A percentile compares a stretch with the other conserved stretches of the same genome.
Evolutionary conservation across 2,797 vertebrate genomes (phyloP).

Genomic region (Gastrophryne carolinensis): DNA sequence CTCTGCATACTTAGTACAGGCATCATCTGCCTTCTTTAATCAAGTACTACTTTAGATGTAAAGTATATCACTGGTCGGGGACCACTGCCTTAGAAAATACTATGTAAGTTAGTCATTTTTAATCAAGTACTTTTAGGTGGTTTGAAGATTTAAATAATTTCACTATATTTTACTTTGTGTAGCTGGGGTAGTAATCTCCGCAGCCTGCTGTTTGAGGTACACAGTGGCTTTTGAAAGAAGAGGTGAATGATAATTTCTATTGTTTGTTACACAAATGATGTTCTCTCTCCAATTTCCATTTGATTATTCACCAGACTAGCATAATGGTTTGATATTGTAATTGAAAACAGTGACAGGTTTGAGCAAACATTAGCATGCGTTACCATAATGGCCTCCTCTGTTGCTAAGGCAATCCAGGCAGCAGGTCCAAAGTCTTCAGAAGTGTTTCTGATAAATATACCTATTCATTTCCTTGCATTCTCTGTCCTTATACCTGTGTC

Average conservation of each 20-base stretch:
- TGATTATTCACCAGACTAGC: constrained; percentile 1
- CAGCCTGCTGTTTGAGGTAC: not conserved
- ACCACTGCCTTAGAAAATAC: too few relatives aligned
- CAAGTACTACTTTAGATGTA: too few relatives aligned
- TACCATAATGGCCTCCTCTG: constrained; percentile 31
- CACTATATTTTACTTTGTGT: too few relatives aligned
- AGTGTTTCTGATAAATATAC: constrained; percentile 36
- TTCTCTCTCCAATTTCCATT: constrained; percentile 24
- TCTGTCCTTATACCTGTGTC: constrained; percentile 15
- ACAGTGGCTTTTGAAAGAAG: too few relatives aligned
- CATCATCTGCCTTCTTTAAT: too few relatives aligned
- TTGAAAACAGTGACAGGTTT: constrained; percentile 13
- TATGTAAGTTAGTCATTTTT: too few relatives aligned
- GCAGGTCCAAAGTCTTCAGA: constrained; percentile 37
- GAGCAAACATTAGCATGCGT: constrained; percentile 38
- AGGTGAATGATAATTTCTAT: not conserved
- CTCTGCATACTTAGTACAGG: too few relatives aligned
- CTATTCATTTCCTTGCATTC: constrained; percentile 36
- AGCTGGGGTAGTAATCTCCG: too few relatives aligned
- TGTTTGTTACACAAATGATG: constrained; percentile 20
- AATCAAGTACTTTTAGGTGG: too few relatives aligned
- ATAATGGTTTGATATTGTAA: constrained; percentile 33
- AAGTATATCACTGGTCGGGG: too few relatives aligned
- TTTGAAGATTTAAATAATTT: too few relatives aligned
- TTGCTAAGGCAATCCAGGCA: constrained; percentile 36